Base-by-base conservation (phyloP, 2,888 invertebrate species). In the Furcula furcula region DNA sequence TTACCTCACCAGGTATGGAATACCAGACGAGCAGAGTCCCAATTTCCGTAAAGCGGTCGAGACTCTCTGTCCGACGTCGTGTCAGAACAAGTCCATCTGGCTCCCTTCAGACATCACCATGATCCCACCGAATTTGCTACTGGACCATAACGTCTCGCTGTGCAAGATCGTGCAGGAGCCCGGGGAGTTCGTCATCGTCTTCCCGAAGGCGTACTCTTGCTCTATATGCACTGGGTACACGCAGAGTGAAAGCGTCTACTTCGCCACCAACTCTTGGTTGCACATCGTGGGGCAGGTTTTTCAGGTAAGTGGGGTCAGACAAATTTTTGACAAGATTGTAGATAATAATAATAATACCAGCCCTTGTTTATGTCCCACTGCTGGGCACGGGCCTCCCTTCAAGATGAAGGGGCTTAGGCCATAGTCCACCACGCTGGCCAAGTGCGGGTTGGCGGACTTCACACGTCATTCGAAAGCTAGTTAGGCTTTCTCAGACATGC, bases 161-260 rank as follows among this genome's bases (percentile, higher is more conserved):
- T 93, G 94, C 33, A 91, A 95, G 7, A 92, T 94, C 2, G 94
- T 94, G 2, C 98, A 98, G 75, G 91, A 93, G 38, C 95, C 96
- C 0, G 96, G 97, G 0, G 95, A 98, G 70, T 98, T 94, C 72
- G 92, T 98, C 14, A 91, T 98, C 0, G 95, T 98, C 0, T 97
- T 97, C 72, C 97, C 98, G 0, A 72, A 76, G 65, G 95, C 96
- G 0, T 97, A 95, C 67, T 96, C 97, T 0, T 95, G 96, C 0
- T 96, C 95, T 23, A 91, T 98, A 40, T 94, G 95, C 47, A 95
- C 96, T 0, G 98, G 98, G 0, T 97, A 95, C 68, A 93, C 94
- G 0, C 93, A 97, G 0, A 95, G 97, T 0, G 98, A 98, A 70
- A 97, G 97, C 64, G 96, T 97, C 0, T 98, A 97, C 72, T 98